A percentile compares a stretch with the other conserved stretches of the same genome.
These are phyloP conservation scores for Sepiola atlantica DNA, from an alignment of 2,888 invertebrate species.

Conservation along the genomic window DNA sequence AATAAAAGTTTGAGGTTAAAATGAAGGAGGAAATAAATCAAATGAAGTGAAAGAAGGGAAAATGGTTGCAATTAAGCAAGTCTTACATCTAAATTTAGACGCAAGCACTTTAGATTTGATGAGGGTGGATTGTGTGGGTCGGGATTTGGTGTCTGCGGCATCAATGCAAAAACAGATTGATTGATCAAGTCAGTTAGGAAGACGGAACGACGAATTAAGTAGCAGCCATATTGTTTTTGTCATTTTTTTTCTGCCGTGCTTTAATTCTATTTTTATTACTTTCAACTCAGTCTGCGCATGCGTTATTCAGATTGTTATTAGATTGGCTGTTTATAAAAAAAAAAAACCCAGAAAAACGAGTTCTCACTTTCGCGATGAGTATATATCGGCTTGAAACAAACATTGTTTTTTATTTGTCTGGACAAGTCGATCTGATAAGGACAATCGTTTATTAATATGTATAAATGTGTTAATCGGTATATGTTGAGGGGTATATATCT, in stretches of 20 bases:
- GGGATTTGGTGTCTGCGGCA: neutral
- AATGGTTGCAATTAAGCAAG: neutral
- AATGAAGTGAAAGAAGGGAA: neutral
- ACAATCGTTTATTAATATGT: neutral
- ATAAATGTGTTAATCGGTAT: neutral
- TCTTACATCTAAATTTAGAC: neutral
- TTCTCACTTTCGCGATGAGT: neutral
- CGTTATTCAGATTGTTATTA: neutral
- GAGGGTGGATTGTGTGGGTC: neutral
- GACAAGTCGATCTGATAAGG: neutral
- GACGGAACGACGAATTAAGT: neutral
- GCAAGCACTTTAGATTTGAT: neutral
- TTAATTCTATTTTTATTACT: neutral
- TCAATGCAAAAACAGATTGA: neutral
- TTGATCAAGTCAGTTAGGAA: neutral
- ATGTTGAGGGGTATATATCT: no score
- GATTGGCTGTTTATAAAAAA: neutral
- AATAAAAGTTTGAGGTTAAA: neutral
- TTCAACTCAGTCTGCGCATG: neutral
- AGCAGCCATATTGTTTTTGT: neutral
- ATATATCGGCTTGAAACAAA: neutral
- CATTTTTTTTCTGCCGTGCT: neutral
- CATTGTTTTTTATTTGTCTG: neutral
- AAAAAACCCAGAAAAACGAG: neutral
- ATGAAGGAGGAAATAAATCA: neutral